phyloP scores from a whole-genome alignment of 1,140 invertebrate species.

The Diabrotica undecimpunctata region DNA sequence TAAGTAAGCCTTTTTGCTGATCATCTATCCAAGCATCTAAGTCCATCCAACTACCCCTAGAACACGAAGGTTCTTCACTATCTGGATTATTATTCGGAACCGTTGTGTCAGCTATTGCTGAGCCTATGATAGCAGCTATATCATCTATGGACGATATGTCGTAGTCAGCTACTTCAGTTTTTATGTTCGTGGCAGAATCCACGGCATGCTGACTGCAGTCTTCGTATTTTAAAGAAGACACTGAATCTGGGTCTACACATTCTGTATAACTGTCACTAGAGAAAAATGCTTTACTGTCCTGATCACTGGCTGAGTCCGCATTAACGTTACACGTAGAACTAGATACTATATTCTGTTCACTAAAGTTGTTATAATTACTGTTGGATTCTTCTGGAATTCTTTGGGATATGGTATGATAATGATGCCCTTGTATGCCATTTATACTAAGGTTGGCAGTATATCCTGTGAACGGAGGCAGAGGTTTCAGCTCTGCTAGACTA shows the following conservation, averaged over 20 bases:
- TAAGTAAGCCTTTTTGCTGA: constrained; percentile 53
- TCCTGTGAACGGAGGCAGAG: constrained; percentile 79
- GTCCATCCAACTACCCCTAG: constrained; percentile 75
- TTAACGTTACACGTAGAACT: constrained; percentile 57
- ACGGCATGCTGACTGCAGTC: constrained; percentile 48
- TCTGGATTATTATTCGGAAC: constrained; percentile 56
- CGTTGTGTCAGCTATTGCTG: constrained; percentile 84
- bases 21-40: constrained; percentile 79
- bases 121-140: constrained; percentile 82
- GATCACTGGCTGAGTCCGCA: constrained; percentile 51
- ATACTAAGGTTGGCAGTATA: constrained; percentile 79
- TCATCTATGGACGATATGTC: constrained; percentile 77
- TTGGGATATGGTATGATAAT: constrained; percentile 78
- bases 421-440: constrained; percentile 81
- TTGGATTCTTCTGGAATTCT: constrained; percentile 63
- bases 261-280: constrained; percentile 52
- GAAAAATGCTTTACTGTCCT: constrained; percentile 57
- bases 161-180: constrained; percentile 55
- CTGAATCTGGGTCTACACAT: constrained; percentile 48
- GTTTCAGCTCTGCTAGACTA: constrained; percentile 76
- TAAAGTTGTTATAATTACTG: constrained; percentile 50
- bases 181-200: constrained; percentile 49
- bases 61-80: constrained; percentile 62
- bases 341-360: constrained; percentile 63
- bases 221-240: constrained; percentile 50